Conservation (phyloP, 2,888 invertebrate genomes). For the Perithous albicinctus region DNA sequence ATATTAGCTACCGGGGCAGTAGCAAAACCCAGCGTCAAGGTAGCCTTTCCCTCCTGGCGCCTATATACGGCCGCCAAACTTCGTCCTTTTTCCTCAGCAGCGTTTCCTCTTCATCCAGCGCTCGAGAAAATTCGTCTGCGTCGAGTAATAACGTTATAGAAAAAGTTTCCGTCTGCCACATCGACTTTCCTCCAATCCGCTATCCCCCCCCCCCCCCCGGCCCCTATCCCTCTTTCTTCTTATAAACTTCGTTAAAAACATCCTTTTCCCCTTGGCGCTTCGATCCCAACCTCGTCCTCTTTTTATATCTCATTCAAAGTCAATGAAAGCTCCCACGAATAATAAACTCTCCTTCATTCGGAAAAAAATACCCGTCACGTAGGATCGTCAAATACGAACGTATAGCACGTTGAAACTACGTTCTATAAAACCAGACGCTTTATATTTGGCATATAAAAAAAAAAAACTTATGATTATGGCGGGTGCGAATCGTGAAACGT, state of each 20-base stretch:
- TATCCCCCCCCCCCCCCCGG: too few relatives aligned
- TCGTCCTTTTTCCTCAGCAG: conserved; percentile 4
- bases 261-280: conserved; percentile 3
- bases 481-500: conserved; percentile 5
- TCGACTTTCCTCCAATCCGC: conserved; percentile 4
- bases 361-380: conserved; percentile 37
- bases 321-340: conserved; percentile 39
- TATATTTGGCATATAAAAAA: conserved; percentile 17
- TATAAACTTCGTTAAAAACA: conserved; percentile 46
- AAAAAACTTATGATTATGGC: conserved; percentile 13
- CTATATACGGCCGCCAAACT: not conserved
- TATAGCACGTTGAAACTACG: not conserved
- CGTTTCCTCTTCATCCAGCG: conserved; percentile 17
- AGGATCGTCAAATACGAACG: conserved; percentile 27
- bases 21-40: conserved; percentile 42
- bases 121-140: conserved; percentile 56
- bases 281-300: not conserved
- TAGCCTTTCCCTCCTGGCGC: conserved; percentile 7
- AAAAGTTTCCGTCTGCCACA: conserved; percentile 45
- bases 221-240: conserved; percentile 10
- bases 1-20: conserved; percentile 75
- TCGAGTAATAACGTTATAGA: conserved; percentile 51
- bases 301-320: conserved; percentile 53
- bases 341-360: conserved; percentile 34
- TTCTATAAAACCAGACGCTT: not conserved